Evolutionary conservation across 2,113 vertebrate genomes (phyloP).

Genomic region (Caracal caracal): DNA sequence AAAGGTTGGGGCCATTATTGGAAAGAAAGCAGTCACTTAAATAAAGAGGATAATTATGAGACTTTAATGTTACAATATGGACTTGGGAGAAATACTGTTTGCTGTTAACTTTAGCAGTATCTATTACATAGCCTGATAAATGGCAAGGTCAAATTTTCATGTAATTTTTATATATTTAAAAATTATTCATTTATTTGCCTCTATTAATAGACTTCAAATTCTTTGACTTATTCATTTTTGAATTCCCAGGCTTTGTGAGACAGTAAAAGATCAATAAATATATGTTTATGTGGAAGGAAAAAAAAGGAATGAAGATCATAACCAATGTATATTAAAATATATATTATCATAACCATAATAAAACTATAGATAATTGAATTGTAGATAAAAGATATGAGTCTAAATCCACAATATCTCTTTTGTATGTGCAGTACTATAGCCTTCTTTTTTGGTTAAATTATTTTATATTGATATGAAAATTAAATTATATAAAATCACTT

Average conservation of each 20-base stretch:
- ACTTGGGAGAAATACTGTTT: not conserved
- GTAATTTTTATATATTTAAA: not conserved
- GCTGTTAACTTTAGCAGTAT: not conserved
- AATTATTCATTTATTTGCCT: not conserved
- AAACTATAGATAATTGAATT: not conserved
- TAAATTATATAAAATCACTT: not conserved
- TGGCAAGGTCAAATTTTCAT: not conserved
- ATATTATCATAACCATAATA: not conserved
- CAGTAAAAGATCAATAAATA: not conserved
- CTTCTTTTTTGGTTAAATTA: not conserved
- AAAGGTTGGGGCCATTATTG: not conserved
- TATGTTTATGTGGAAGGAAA: not conserved
- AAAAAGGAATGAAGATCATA: not conserved
- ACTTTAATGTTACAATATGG: not conserved
- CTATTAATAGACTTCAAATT: not conserved
- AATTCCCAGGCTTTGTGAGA: not conserved
- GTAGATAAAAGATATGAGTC: not conserved
- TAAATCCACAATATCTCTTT: not conserved
- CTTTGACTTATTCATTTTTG: not conserved
- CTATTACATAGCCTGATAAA: not conserved
- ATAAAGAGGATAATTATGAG: not conserved
- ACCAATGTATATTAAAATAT: not conserved
- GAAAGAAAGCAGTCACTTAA: not conserved
- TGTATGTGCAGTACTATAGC: not conserved
- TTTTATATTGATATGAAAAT: not conserved